Evolutionary conservation across 1,140 invertebrate species (phyloP).

Genomic region (Formica exsecta): DNA sequence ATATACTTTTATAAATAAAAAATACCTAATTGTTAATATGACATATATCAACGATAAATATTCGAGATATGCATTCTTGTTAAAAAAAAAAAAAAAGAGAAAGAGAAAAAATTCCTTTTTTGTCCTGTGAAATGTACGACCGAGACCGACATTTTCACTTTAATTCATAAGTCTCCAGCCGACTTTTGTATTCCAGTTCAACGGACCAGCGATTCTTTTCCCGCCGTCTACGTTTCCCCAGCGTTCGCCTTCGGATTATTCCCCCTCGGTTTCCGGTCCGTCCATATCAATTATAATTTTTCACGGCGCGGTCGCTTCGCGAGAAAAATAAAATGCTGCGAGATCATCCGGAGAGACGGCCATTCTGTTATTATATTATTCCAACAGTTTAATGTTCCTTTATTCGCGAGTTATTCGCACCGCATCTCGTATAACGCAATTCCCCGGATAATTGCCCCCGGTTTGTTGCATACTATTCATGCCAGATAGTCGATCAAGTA

Average conservation of each 20-base stretch:
- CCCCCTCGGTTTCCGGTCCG: conserved; percentile 63
- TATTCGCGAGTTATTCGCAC: conserved; percentile 55
- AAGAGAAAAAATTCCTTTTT: not conserved
- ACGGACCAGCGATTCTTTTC: conserved; percentile 55
- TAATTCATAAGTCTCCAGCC: conserved; percentile 64
- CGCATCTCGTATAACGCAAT: conserved; percentile 29
- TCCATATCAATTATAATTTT: conserved; percentile 71
- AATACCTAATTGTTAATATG: not conserved
- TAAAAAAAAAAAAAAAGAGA: conserved; percentile 33
- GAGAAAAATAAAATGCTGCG: conserved; percentile 53
- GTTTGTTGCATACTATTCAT: conserved; percentile 44
- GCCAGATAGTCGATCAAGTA: conserved; percentile 32
- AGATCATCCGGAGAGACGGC: conserved; percentile 36
- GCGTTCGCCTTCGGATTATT: conserved; percentile 60
- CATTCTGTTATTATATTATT: conserved; percentile 65
- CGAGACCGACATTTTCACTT: conserved; percentile 44
- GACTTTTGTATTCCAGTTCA: conserved; percentile 61
- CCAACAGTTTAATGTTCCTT: conserved; percentile 58
- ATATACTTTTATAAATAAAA: not conserved
- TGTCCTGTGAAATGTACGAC: not conserved
- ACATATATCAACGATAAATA: not conserved
- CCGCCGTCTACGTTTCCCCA: conserved; percentile 51
- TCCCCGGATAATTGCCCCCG: conserved; percentile 32
- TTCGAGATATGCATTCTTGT: conserved; percentile 34
- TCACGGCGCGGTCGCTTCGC: conserved; percentile 41